Base-by-base conservation (phyloP, 2,113 vertebrate species). In the Cariama cristata region DNA sequence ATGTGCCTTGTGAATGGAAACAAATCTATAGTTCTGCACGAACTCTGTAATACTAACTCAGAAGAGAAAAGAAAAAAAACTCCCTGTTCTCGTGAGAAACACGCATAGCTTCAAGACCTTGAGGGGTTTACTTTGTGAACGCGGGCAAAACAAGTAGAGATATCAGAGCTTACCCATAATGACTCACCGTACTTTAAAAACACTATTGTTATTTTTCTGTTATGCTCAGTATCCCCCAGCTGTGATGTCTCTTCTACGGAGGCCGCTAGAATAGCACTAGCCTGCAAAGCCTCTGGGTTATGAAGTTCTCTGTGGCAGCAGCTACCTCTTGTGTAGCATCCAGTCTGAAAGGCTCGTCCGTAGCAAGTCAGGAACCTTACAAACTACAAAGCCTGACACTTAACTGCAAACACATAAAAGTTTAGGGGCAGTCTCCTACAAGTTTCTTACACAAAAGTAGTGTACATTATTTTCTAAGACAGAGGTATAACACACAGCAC, bases 391-490 rank as follows among this genome's bases (percentile, higher is more conserved):
- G 42, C 7, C 12, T 7, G 27, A 71, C 30, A 30, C 8, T 55
- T 12, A 12, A 64, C 56, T 52, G n/a, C 18, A 77, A 67, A 74
- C 14, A 45, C 0, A 0, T 2, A 8, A 2, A 52, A 82, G 12
- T 10, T 66, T 26, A 75, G 69, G 72, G 33, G 49, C 60, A 44
- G 21, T 19, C 32, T 79, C 58, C 58, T 32, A 15, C 7, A n/a
- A 32, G 19, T 23, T 42, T 53, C 56, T 59, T 14, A 67, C 10
- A 44, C n/a, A 24, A 16, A 35, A 86, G 44, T 0, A 59, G 4
- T 1, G 8, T 53, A 8, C 2, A 0, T 23, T 45, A 33, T 38
- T 60, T 55, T 47, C 44, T 32, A 62, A 77, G 21, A 20, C 40
- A 60, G 19, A 1, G 1, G 15, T 9, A 5, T 10, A 60, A 73